Conservation (phyloP, 2,113 vertebrate genomes). For the Upupa epops region DNA sequence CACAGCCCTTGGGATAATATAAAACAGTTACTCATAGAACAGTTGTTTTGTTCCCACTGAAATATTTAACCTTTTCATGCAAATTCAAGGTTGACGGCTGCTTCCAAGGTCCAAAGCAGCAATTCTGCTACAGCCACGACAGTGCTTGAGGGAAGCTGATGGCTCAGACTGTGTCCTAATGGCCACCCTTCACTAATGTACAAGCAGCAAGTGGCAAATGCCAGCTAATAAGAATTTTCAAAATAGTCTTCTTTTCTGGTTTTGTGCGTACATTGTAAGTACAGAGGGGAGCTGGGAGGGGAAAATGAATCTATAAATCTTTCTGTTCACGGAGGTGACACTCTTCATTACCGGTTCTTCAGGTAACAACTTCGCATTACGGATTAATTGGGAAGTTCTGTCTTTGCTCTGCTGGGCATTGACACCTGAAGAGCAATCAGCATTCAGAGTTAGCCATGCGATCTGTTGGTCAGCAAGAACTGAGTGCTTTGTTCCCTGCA, state of each 20-base stretch:
- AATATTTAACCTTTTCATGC: conserved; percentile 36
- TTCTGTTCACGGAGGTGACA: fast-evolving
- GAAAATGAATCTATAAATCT: background rate
- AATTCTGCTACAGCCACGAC: background rate
- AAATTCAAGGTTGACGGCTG: conserved; percentile 8
- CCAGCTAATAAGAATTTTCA: background rate
- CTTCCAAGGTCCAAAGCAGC: background rate
- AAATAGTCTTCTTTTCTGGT: background rate
- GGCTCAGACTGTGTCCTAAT: background rate
- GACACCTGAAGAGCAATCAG: background rate
- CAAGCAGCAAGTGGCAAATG: background rate
- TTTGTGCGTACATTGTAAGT: background rate
- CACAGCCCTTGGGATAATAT: conserved; percentile 15
- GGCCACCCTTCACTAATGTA: background rate
- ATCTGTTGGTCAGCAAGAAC: background rate
- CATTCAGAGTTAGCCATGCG: background rate
- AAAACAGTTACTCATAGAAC: conserved; percentile 31
- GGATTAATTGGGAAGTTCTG: background rate
- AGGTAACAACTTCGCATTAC: background rate
- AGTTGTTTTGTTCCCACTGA: conserved; percentile 16
- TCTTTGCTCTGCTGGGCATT: background rate
- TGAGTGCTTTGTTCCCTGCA: background rate
- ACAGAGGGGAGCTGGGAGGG: background rate
- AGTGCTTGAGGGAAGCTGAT: background rate
- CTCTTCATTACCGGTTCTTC: background rate